Evolutionary conservation across 2,797 vertebrate species (phyloP), one percentile per base, ranked within the genome.

Genomic region (Peromyscus eremicus): DNA sequence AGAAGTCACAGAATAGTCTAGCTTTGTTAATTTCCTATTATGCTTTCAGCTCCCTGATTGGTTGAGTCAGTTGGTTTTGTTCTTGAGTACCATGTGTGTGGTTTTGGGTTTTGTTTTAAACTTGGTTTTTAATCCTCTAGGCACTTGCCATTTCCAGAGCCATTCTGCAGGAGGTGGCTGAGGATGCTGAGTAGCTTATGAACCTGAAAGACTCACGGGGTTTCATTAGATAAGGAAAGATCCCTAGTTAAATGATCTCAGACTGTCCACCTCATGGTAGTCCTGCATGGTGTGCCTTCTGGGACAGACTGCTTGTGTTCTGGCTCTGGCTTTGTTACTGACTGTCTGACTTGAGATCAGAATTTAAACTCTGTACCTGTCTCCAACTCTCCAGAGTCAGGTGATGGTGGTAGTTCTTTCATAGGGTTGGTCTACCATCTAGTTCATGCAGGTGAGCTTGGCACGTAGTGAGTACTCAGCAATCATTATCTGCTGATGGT

Each of bases 391-490:
- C 46, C 62, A 5, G 52, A 43, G 27, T 57, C 70, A 75, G 46
- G 2, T 6, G 5, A 1, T 49, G 13, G 1, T 10, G 0, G 21
- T 21, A 5, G 16, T 13, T 81, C 10, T 1, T 11, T 76, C 12
- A 73, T 76, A 76, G 13, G 46, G 27, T 13, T 29, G 4, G 10
- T 43, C 75, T 17, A 6, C 5, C n/a, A 55, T 4, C 12, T 34
- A 32, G 37, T 75, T 40, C 13, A 6, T 4, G 4, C 64, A 60
- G 76, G 23, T 17, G 0, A 13, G 4, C 62, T n/a, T 40, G 62
- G 46, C 32, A 2, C 16, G 0, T 1, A 9, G 29, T 3, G 71
- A 13, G 2, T 2, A 0, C 37, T 52, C 32, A 29, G 19, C 21
- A 6, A 5, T 10, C 4, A 32, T 27, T 2, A 8, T 23, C 17